Evolutionary conservation across 2,113 vertebrate species (phyloP).

Genomic region (Laticauda laticaudata): DNA sequence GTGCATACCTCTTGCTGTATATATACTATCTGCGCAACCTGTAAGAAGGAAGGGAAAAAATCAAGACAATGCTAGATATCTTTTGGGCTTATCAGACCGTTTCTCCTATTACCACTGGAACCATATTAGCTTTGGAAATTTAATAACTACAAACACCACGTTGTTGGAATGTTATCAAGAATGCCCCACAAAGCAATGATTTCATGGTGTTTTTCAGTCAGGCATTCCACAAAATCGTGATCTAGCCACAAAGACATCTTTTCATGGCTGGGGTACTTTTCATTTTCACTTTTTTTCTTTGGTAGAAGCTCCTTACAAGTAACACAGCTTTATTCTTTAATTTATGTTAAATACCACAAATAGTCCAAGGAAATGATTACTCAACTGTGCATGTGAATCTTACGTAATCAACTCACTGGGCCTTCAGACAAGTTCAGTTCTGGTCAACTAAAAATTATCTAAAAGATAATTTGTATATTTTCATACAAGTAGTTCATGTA

Average conservation of each 20-base stretch:
- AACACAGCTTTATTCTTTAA: slow-evolving; percentile 61
- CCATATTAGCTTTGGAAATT: slow-evolving; percentile 57
- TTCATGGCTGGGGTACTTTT: slow-evolving; percentile 67
- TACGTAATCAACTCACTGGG: slow-evolving; percentile 62
- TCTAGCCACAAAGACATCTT: slow-evolving; percentile 15
- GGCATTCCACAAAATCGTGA: neutral
- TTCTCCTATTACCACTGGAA: slow-evolving; percentile 58
- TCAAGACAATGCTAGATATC: slow-evolving; percentile 61
- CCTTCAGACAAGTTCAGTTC: slow-evolving; percentile 53
- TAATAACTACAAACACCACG: slow-evolving; percentile 62
- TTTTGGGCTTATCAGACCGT: slow-evolving; percentile 35
- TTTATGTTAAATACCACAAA: slow-evolving; percentile 62
- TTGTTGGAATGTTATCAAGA: slow-evolving; percentile 21
- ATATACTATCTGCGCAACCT: slow-evolving; percentile 52
- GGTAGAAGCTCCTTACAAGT: slow-evolving; percentile 64
- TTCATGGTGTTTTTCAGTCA: slow-evolving; percentile 44
- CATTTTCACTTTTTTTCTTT: slow-evolving; percentile 64
- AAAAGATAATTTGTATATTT: neutral
- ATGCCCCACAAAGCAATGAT: slow-evolving; percentile 31
- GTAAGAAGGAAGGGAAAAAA: slow-evolving; percentile 32
- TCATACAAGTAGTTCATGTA: slow-evolving; percentile 20
- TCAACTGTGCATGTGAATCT: slow-evolving; percentile 54
- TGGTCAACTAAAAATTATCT: slow-evolving; percentile 38
- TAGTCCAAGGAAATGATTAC: slow-evolving; percentile 53
- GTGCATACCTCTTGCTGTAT: slow-evolving; percentile 35